Base-by-base conservation (phyloP, 2,797 vertebrate species). In the Oreonectes daqikongensis region DNA sequence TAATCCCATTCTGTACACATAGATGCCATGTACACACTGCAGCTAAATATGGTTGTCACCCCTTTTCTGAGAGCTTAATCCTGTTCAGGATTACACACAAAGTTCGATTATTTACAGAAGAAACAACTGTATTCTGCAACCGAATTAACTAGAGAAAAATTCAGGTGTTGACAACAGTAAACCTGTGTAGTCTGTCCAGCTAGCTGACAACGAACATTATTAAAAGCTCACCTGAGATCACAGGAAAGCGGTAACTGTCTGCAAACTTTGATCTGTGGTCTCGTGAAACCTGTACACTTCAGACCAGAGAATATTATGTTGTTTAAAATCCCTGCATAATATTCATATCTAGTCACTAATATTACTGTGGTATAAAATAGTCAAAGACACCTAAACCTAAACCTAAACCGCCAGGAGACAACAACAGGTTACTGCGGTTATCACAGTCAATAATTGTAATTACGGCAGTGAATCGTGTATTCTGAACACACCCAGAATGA, bases 1-100 rank as follows among this genome's bases (percentile, higher is more conserved):
- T 28, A 59, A 59, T 59, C 55, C 55, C 55, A 59, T 59, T 59
- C 55, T 30, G 55, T 59, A 59, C 55, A 59, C 55, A 57, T 30
- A 57, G 55, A 28, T 57, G 55, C 55, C 46, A 59, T 59, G 55
- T 59, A 15, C 55, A 59, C 55, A 30, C 15, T 17, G 15, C 14
- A 17, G 26, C 55, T 59, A 59, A 59, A 59, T 59, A 59, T 28
- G 14, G 55, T 6, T 59, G 15, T 59, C 24, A 59, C 24, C 55
- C 15, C 55, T 59, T 6, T 59, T 59, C 26, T 26, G 24, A 59
- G 55, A 17, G 55, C 55, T 59, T 28, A 59, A 59, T 18, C 55
- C 55, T 59, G 55, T 59, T 30, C 55, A 28, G 26, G 55, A 59
- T 59, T 30, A 59, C 15, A 30, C 15, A 30, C 14, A 59, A 28